Evolutionary conservation across 2,113 vertebrate genomes (phyloP).

Genomic region (Tetrax tetrax): DNA sequence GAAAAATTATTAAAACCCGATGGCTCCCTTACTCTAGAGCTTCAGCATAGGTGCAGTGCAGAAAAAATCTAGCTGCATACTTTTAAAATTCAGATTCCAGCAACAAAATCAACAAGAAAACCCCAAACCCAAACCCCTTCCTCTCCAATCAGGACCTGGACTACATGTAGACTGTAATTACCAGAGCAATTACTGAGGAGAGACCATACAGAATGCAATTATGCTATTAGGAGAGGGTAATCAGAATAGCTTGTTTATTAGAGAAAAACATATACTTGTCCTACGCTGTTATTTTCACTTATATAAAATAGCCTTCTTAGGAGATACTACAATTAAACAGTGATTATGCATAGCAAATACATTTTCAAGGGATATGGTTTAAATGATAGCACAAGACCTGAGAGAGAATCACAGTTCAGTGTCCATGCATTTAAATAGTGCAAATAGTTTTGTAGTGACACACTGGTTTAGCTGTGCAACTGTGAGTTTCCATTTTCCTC

Average conservation of each 20-base stretch:
- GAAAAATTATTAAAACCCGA: background rate
- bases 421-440: background rate
- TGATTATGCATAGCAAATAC: background rate
- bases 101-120: background rate
- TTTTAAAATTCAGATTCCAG: background rate
- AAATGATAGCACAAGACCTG: background rate
- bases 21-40: background rate
- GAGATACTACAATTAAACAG: background rate
- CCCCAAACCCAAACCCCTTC: background rate
- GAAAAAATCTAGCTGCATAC: background rate
- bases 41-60: background rate
- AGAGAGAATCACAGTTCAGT: background rate
- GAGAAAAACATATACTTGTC: background rate
- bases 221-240: background rate
- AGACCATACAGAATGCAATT: constrained; percentile 14
- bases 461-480: background rate
- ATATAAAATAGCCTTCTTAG: background rate
- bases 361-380: constrained; percentile 1
- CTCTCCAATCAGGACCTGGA: background rate
- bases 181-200: background rate
- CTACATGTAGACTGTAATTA: background rate
- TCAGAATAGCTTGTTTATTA: constrained; percentile 18
- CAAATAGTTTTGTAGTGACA: background rate
- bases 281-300: background rate
- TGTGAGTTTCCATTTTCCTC: background rate